Evolutionary conservation across 2,113 vertebrate genomes (phyloP).

Genomic region (Anguilla rostrata): DNA sequence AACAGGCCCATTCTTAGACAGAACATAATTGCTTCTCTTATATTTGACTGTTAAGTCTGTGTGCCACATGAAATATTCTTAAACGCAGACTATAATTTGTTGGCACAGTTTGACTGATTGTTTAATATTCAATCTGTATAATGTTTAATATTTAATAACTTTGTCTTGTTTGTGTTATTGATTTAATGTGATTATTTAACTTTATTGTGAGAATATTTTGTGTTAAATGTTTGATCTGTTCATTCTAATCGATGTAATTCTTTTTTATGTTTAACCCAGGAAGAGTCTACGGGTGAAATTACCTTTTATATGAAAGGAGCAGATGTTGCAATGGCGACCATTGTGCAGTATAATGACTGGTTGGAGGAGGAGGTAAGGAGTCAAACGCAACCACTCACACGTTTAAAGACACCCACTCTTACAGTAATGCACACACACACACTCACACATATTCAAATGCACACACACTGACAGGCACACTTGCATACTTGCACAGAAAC

Average conservation of each 20-base stretch:
- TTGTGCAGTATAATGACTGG: constrained; percentile 98
- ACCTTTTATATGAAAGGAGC: constrained; percentile 98
- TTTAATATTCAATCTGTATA: too few species aligned
- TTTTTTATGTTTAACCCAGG: constrained; percentile 62
- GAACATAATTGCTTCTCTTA: too few species aligned
- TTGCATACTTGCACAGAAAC: too few species aligned
- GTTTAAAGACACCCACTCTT: not conserved
- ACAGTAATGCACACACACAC: too few species aligned
- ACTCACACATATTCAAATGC: too few species aligned
- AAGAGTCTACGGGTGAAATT: constrained; percentile 90
- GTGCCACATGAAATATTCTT: too few species aligned
- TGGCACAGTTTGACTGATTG: too few species aligned
- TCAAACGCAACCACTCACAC: not conserved
- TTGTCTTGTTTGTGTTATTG: not conserved
- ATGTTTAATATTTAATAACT: too few species aligned
- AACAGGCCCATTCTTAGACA: too few species aligned
- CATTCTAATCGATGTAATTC: not conserved
- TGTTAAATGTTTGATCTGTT: not conserved
- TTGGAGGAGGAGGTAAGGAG: constrained; percentile 90
- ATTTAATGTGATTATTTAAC: not conserved
- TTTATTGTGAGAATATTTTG: not conserved
- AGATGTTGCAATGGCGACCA: constrained; percentile 91
- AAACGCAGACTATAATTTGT: too few species aligned
- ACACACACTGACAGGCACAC: too few species aligned
- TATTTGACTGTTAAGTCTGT: too few species aligned